phyloP scores from a whole-genome alignment of 2,797 vertebrate species.

The Amblyopsis hoosieri region DNA sequence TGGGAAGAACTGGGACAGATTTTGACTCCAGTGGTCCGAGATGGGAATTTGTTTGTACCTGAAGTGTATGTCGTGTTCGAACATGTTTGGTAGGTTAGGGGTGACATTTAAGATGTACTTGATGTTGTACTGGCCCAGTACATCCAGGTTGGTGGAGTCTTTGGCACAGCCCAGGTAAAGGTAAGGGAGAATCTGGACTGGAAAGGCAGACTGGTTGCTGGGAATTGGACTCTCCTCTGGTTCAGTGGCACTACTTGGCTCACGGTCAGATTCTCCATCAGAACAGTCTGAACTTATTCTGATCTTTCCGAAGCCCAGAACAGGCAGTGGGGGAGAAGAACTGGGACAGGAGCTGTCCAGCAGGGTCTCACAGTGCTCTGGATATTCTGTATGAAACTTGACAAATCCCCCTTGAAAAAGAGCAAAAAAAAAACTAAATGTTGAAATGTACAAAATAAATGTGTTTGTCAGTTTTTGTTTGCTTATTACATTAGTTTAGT shows the following conservation, averaged over 20 bases:
- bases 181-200: slow-evolving; percentile 95
- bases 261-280: slow-evolving; percentile 94
- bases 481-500: neutral
- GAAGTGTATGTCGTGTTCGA: slow-evolving; percentile 96
- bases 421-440: slow-evolving; percentile 19
- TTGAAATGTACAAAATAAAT: slow-evolving; percentile 15
- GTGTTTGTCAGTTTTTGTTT: neutral
- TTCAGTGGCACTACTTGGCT: slow-evolving; percentile 93
- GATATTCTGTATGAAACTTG: slow-evolving; percentile 94
- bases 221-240: slow-evolving; percentile 94
- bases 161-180: slow-evolving; percentile 98
- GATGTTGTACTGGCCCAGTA: slow-evolving; percentile 95
- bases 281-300: slow-evolving; percentile 96
- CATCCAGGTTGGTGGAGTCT: slow-evolving; percentile 96
- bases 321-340: slow-evolving; percentile 88
- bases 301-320: slow-evolving; percentile 92
- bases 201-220: slow-evolving; percentile 93
- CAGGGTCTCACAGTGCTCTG: slow-evolving; percentile 94
- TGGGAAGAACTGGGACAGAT: slow-evolving; percentile 98
- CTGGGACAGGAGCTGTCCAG: slow-evolving; percentile 91
- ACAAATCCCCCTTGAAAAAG: slow-evolving; percentile 88
- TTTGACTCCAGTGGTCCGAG: slow-evolving; percentile 99
- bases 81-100: slow-evolving; percentile 97
- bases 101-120: slow-evolving; percentile 99
- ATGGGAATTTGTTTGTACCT: slow-evolving; percentile 99